Conservation (phyloP, 2,113 vertebrate genomes). For the Zosterops lateralis region DNA sequence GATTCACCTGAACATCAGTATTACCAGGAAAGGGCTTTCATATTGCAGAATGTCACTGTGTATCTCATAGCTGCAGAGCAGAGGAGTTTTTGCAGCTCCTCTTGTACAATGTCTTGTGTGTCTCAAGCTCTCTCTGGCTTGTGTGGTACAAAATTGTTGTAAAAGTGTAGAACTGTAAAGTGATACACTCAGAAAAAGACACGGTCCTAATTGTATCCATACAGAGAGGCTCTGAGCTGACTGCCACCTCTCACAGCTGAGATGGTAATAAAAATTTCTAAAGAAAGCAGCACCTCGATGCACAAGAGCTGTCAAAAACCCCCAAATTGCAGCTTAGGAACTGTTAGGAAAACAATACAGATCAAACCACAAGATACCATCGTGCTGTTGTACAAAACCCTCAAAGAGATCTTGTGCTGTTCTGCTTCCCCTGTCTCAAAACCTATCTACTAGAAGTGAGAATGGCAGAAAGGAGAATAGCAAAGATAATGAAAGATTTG, state of each 20-base stretch:
- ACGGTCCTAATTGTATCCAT: neutral
- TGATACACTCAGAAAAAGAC: neutral
- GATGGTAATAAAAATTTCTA: neutral
- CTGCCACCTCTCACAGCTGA: neutral
- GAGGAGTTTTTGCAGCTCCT: neutral
- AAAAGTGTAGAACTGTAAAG: neutral
- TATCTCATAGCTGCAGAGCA: neutral
- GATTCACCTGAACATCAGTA: neutral
- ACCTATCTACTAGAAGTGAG: neutral
- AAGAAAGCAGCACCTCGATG: neutral
- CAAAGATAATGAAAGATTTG: neutral
- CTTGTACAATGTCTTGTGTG: neutral
- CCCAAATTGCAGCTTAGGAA: neutral
- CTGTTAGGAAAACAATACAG: neutral
- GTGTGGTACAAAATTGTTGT: neutral
- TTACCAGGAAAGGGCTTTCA: neutral
- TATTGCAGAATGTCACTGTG: rapidly evolving
- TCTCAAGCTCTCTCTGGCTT: rapidly evolving
- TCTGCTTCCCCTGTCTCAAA: neutral
- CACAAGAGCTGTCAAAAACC: neutral
- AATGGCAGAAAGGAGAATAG: neutral
- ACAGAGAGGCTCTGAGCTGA: neutral
- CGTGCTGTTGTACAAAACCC: neutral
- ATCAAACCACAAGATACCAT: neutral
- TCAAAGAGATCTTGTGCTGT: neutral